phyloP scores from a whole-genome alignment of 2,888 invertebrate genomes.

The Parthenolecanium corni region DNA sequence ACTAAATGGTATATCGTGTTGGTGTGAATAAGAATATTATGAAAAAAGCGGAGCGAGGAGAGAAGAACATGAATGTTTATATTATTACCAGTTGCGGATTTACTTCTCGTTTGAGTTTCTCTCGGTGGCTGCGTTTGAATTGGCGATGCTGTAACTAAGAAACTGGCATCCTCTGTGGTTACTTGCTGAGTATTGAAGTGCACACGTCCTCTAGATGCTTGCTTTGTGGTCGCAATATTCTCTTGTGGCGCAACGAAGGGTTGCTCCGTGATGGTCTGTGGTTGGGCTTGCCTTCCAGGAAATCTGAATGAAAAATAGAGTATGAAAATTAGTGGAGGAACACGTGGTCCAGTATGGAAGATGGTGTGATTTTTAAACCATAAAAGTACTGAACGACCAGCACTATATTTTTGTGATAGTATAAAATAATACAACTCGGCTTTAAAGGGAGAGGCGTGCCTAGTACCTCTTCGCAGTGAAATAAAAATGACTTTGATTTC shows the following conservation, averaged over 20 bases:
- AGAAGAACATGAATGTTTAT: too few relatives aligned
- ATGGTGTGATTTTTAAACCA: too few relatives aligned
- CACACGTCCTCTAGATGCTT: not conserved
- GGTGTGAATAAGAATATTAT: not conserved
- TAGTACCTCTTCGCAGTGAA: too few relatives aligned
- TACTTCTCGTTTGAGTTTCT: constrained; percentile 15
- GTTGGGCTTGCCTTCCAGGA: constrained; percentile 4
- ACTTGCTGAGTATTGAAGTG: not conserved
- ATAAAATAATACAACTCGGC: too few relatives aligned
- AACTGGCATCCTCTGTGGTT: not conserved
- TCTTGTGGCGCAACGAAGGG: not conserved
- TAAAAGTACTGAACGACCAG: too few relatives aligned
- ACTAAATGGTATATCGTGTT: not conserved
- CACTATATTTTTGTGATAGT: too few relatives aligned
- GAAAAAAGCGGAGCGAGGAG: too few relatives aligned
- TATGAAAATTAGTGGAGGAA: too few relatives aligned
- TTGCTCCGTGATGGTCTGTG: constrained; percentile 1
- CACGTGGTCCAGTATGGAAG: too few relatives aligned
- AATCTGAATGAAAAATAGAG: not conserved
- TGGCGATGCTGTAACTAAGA: constrained; percentile 1
- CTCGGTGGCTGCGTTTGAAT: not conserved
- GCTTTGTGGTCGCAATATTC: not conserved
- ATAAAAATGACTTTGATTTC: too few relatives aligned
- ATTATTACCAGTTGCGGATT: not conserved
- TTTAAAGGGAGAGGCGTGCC: too few relatives aligned